phyloP scores from a whole-genome alignment of 2,888 invertebrate species.

The Sinelater perroti region DNA sequence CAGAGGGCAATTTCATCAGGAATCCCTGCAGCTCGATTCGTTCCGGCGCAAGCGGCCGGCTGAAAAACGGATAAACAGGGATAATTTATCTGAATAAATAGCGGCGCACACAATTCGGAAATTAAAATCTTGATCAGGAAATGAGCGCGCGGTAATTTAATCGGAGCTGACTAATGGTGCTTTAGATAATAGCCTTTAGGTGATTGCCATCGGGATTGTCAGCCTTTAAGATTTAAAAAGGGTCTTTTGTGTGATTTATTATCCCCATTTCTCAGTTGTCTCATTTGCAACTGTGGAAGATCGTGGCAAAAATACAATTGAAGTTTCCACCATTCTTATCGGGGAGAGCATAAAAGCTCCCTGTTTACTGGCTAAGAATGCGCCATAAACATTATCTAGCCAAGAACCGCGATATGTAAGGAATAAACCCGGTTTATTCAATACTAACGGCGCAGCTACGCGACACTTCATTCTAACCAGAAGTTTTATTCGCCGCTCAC shows the following conservation, averaged over 20 bases:
- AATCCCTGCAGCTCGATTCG: too few relatives aligned
- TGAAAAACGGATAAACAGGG: slow-evolving; percentile 12
- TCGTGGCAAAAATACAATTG: slow-evolving; percentile 46
- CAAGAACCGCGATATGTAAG: slow-evolving; percentile 53
- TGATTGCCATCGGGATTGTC: slow-evolving; percentile 52
- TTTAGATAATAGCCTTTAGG: slow-evolving; percentile 54
- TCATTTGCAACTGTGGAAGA: slow-evolving; percentile 54
- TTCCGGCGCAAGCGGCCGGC: too few relatives aligned
- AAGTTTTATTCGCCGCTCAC: slow-evolving; percentile 17
- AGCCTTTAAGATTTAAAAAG: slow-evolving; percentile 52
- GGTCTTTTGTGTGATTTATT: slow-evolving; percentile 56
- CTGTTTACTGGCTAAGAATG: slow-evolving; percentile 52
- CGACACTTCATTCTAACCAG: slow-evolving; percentile 24
- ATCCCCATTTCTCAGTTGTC: slow-evolving; percentile 53
- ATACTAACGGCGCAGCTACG: slow-evolving; percentile 28
- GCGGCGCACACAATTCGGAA: slow-evolving; percentile 38
- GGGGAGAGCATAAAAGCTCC: slow-evolving; percentile 43
- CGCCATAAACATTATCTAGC: slow-evolving; percentile 55
- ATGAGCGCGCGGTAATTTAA: slow-evolving; percentile 55
- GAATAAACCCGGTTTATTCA: slow-evolving; percentile 50
- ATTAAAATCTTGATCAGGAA: slow-evolving; percentile 55
- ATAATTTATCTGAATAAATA: slow-evolving; percentile 28
- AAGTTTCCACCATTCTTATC: slow-evolving; percentile 45
- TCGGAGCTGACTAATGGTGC: slow-evolving; percentile 57
- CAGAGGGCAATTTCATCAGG: too few relatives aligned